A percentile compares a stretch with the other conserved stretches of the same genome.
These are phyloP conservation scores for Tonatia bakeri DNA, from an alignment of 2,113 vertebrate genomes.

Conservation along the genomic window DNA sequence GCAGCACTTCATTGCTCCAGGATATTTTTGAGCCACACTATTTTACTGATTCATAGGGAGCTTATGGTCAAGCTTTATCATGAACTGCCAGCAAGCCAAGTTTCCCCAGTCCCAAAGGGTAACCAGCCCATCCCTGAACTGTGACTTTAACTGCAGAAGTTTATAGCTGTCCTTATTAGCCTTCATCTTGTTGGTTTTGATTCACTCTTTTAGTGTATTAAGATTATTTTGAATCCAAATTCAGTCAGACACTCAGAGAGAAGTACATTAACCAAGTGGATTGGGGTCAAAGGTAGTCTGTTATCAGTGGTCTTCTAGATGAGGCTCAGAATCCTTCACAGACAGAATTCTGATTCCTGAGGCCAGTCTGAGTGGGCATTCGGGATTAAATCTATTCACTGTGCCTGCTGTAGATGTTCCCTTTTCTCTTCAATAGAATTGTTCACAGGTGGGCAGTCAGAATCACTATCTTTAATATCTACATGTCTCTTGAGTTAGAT, in stretches of 20 bases:
- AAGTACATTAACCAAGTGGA: not conserved
- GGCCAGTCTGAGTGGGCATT: not conserved
- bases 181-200: conserved; percentile 19
- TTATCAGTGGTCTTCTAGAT: not conserved
- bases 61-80: not conserved
- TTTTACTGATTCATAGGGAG: not conserved
- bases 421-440: conserved; percentile 11
- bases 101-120: not conserved
- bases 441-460: conserved; percentile 5
- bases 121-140: not conserved
- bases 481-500: not conserved
- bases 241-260: not conserved
- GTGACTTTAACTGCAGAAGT: not conserved
- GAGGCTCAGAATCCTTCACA: not conserved
- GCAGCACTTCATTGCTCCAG: not conserved
- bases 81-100: not conserved
- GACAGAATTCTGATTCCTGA: not conserved
- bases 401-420: not conserved
- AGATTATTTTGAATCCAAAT: not conserved
- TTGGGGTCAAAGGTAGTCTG: not conserved
- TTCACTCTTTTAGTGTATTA: not conserved
- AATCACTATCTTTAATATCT: not conserved
- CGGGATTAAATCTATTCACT: not conserved
- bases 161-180: not conserved
- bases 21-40: not conserved